Percentiles rank a stretch among this genome's conserved stretches.
Evolutionary conservation across 2,888 invertebrate genomes (phyloP).

Genomic region (Nemurella pictetii): DNA sequence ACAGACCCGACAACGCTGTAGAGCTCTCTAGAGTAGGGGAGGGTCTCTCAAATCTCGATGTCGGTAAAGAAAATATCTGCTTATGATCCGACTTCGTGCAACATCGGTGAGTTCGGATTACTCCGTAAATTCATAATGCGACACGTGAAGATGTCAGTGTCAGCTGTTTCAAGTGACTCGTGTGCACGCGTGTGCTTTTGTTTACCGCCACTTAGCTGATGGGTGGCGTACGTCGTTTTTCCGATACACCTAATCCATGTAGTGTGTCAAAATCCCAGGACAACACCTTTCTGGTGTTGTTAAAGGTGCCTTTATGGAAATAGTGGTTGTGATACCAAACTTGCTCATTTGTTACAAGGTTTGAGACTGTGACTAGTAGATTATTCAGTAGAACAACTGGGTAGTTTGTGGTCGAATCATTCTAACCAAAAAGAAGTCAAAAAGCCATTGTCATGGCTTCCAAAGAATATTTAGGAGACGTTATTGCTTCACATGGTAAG

Average conservation of each 20-base stretch:
- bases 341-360: neutral
- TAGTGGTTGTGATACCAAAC: neutral
- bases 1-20: neutral
- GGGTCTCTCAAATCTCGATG: neutral
- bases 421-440: no score
- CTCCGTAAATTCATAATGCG: neutral
- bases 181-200: neutral
- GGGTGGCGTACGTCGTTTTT: no score
- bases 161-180: no score
- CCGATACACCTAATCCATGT: no score
- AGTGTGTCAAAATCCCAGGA: no score
- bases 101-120: neutral
- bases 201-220: neutral
- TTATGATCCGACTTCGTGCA: neutral
- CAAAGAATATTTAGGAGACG: neutral
- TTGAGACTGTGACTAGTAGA: no score
- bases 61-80: neutral
- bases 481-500: neutral
- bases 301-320: no score
- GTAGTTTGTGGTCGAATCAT: no score
- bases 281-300: no score
- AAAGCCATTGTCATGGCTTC: neutral
- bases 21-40: neutral
- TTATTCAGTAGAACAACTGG: no score
- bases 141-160: neutral